phyloP scores from a whole-genome alignment of 2,797 vertebrate species.

The Vespertilio murinus region DNA sequence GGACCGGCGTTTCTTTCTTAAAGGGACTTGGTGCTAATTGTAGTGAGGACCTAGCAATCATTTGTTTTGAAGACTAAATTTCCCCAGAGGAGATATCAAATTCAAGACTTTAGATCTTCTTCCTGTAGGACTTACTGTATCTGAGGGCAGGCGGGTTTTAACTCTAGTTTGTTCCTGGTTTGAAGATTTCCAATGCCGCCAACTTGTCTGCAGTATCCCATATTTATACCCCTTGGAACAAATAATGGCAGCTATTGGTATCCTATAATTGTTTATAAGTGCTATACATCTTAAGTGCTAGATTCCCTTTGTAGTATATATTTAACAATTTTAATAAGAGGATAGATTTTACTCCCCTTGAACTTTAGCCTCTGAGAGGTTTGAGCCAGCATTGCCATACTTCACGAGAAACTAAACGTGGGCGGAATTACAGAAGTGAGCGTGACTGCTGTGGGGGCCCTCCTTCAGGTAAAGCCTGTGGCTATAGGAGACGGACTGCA shows the following conservation, averaged over 20 bases:
- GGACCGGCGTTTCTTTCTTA: background rate
- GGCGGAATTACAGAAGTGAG: background rate
- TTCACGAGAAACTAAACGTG: background rate
- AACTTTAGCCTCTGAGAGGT: constrained; percentile 25
- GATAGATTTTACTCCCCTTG: background rate
- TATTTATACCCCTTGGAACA: background rate
- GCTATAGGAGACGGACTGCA: background rate
- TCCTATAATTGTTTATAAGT: background rate
- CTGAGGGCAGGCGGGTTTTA: background rate
- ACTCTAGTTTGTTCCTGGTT: background rate
- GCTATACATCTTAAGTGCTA: background rate
- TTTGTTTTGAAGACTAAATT: background rate
- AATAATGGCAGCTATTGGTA: background rate
- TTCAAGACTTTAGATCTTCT: background rate
- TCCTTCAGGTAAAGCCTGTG: background rate
- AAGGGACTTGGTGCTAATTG: background rate
- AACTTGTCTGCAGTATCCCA: background rate
- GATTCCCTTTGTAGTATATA: background rate
- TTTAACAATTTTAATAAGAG: constrained; percentile 5
- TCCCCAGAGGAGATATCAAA: background rate
- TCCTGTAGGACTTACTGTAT: background rate
- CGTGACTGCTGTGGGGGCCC: background rate
- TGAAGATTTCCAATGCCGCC: background rate
- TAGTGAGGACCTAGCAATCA: background rate
- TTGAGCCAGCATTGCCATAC: background rate